Percentiles rank a stretch among this genome's conserved stretches.
These are phyloP conservation scores for Charanyca ferruginea DNA, from an alignment of 2,888 invertebrate species.

Conservation along the genomic window DNA sequence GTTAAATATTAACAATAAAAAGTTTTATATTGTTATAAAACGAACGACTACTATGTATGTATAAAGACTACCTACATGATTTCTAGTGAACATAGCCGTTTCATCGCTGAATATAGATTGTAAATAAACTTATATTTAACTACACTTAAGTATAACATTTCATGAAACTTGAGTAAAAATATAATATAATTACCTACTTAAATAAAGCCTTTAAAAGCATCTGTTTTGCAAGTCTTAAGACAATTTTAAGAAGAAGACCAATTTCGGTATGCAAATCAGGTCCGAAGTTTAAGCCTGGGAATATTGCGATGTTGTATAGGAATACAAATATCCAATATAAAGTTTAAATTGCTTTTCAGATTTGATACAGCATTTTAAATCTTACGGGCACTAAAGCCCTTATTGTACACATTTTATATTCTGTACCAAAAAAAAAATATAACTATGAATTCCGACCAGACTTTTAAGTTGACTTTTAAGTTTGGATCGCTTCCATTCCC, in stretches of 20 bases:
- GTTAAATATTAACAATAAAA: conserved; percentile 64
- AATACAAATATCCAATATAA: conserved; percentile 41
- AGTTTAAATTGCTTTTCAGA: conserved; percentile 40
- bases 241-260: conserved; percentile 19
- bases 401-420: not conserved
- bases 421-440: not conserved
- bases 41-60: conserved; percentile 75
- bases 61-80: conserved; percentile 76
- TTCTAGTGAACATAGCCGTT: conserved; percentile 58
- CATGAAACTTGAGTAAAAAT: conserved; percentile 24
- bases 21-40: conserved; percentile 67
- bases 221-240: conserved; percentile 31
- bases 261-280: conserved; percentile 35
- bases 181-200: not conserved
- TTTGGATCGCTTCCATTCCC: not conserved
- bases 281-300: conserved; percentile 17
- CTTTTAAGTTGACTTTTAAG: not conserved
- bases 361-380: conserved; percentile 23
- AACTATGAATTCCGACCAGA: not conserved
- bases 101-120: conserved; percentile 43
- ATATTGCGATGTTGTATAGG: conserved; percentile 16
- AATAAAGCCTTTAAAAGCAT: conserved; percentile 22
- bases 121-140: conserved; percentile 25
- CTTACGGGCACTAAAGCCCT: not conserved
- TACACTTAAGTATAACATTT: conserved; percentile 14